A percentile compares a stretch with the other conserved stretches of the same genome.
phyloP scores from a whole-genome alignment of 2,888 invertebrate species.

The Dascillus cervinus region DNA sequence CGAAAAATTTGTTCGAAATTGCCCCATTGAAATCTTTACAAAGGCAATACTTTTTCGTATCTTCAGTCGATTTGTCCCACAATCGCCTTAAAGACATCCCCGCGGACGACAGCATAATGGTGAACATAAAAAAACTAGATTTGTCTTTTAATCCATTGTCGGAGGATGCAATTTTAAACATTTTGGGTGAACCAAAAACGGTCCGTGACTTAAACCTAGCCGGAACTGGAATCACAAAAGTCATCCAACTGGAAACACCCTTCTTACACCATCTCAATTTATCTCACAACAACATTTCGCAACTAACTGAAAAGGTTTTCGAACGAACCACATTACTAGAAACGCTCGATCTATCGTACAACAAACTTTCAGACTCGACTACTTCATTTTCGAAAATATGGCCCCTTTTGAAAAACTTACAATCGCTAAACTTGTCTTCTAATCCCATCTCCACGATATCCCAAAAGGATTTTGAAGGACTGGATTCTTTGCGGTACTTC shows the following conservation, averaged over 20 bases:
- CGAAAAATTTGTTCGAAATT: constrained; percentile 66
- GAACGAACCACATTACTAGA: constrained; percentile 74
- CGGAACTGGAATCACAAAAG: constrained; percentile 62
- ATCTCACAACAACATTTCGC: constrained; percentile 64
- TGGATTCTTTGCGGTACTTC: constrained; percentile 58
- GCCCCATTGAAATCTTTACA: constrained; percentile 76
- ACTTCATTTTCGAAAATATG: constrained; percentile 58
- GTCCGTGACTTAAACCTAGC: constrained; percentile 75
- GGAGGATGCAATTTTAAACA: constrained; percentile 62
- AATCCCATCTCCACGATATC: constrained; percentile 76
- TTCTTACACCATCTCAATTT: constrained; percentile 73
- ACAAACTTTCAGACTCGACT: constrained; percentile 54
- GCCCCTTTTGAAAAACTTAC: constrained; percentile 63
- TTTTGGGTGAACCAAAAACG: constrained; percentile 83
- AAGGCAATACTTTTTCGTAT: constrained; percentile 75
- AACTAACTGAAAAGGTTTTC: constrained; percentile 60
- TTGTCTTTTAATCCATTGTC: constrained; percentile 78
- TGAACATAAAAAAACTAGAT: constrained; percentile 79
- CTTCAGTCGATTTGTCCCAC: constrained; percentile 67
- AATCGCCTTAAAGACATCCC: constrained; percentile 75
- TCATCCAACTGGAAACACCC: constrained; percentile 73
- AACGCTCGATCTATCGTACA: constrained; percentile 68
- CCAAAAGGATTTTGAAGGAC: constrained; percentile 66
- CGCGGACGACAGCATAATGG: constrained; percentile 77
- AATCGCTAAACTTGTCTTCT: constrained; percentile 68